Evolutionary conservation across 2,113 vertebrate species (phyloP), one percentile per base, ranked within the genome.

Genomic region (Leucosticte australis): DNA sequence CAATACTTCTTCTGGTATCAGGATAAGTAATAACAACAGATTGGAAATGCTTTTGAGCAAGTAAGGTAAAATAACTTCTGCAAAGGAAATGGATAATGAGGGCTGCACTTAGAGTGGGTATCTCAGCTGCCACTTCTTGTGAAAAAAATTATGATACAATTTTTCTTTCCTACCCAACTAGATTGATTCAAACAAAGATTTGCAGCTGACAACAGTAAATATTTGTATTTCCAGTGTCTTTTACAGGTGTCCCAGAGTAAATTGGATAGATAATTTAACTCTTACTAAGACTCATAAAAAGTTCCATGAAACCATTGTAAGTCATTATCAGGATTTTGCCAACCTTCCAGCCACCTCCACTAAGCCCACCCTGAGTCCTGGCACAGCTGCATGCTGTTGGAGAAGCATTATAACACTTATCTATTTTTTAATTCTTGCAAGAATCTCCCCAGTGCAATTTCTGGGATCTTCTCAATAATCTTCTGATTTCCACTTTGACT

Each of bases 41-140:
- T 19, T 90, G 83, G 56, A 90, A 93, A 81, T 41, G 71, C 27
- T 90, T 91, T 77, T 94, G 78, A 63, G 78, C 33, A 67, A 95
- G 50, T 44, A 67, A 94, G 76, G 75, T 59, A 77, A 80, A 83
- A 70, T 15, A 77, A 50, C 30, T 62, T 42, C 78, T 31, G 11
- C 65, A 73, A 64, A 70, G 49, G 71, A 80, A 91, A 62, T 1
- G 3, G 85, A 42, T 78, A 74, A 74, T n/a, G 76, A 85, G 70
- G 47, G 62, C 71, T 80, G 24, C 31, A 15, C 78, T 70, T 53
- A n/a, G 4, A 46, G 23, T 52, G 7, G 13, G 13, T 15, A 50
- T 70, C 75, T 95, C 87, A 77, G 75, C 39, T 86, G 75, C 46
- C 63, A 56, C 47, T 83, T 69, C 37, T 52, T 56, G 39, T 21